Evolutionary conservation across 2,113 vertebrate species (phyloP), one percentile per base, ranked within the genome.

Genomic region (Alouatta palliata): DNA sequence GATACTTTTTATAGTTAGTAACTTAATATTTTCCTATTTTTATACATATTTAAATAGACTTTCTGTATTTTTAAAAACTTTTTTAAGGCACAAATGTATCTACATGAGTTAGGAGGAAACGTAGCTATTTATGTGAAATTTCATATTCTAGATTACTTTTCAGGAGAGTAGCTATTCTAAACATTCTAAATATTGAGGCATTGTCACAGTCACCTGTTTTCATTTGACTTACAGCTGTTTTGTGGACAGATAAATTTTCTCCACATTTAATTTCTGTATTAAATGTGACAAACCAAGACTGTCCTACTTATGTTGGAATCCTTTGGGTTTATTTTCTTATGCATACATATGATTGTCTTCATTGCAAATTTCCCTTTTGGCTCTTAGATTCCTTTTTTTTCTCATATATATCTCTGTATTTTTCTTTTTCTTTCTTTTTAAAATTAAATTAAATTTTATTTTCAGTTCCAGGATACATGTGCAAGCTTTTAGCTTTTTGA

Each of bases 131-230:
- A 35, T 75, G 19, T 75, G 76, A 45, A 88, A 71, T 86, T 90
- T 85, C n/a, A 83, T 93, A 66, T 80, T 81, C 52, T 86, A 47
- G 43, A 37, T 97, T 87, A 68, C 66, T 95, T 90, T 91, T 87
- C 43, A 91, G 16, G 85, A 90, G 94, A 87, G 19, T 71, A 52
- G 64, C 12, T 87, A 23, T 87, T 64, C 70, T 85, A 40, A 87
- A 90, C 56, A 66, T 77, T 90, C 43, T 91, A 58, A 95, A 89
- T 49, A 83, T 58, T 58, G 88, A 95, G 14, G 12, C 68, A 66
- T 93, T 90, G 30, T 71, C n/a, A 21, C 35, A 43, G 0, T 87
- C 54, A 58, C 27, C 30, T 94, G 7, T 85, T 85, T 95, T 90
- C 45, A 82, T 89, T 73, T 93, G 79, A 82, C 47, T 84, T 56